A percentile compares a stretch with the other conserved stretches of the same genome.
phyloP scores from a whole-genome alignment of 2,113 vertebrate genomes.

The Oreochromis niloticus region DNA sequence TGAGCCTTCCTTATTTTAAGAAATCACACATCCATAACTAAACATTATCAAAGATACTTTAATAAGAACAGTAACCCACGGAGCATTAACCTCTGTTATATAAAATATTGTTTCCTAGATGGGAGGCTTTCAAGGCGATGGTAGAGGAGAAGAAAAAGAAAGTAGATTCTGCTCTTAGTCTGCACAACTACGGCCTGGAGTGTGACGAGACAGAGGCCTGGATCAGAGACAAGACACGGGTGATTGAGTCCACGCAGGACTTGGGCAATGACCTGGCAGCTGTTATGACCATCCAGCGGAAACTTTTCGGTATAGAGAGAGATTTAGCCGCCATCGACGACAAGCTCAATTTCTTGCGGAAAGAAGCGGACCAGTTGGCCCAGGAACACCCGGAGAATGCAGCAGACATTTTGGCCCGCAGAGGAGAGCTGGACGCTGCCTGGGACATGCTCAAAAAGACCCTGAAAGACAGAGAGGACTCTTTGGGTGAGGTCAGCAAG shows the following conservation, averaged over 20 bases:
- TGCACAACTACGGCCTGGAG: conserved; percentile 89
- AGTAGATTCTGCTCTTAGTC: conserved; percentile 81
- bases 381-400: conserved; percentile 80
- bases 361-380: conserved; percentile 76
- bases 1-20: background rate
- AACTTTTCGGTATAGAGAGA: conserved; percentile 87
- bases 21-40: background rate
- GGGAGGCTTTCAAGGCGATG: conserved; percentile 84
- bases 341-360: conserved; percentile 75
- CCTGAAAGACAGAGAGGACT: conserved; percentile 78
- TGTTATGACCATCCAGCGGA: conserved; percentile 90
- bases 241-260: conserved; percentile 85
- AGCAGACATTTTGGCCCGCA: conserved; percentile 65
- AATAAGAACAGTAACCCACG: background rate
- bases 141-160: conserved; percentile 75
- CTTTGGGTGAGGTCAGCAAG: conserved; percentile 89
- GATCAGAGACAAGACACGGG: conserved; percentile 85
- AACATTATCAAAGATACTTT: background rate
- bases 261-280: conserved; percentile 85
- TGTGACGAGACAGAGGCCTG: conserved; percentile 87
- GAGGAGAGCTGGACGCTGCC: conserved; percentile 56
- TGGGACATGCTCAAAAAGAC: conserved; percentile 82
- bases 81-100: background rate
- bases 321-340: conserved; percentile 81
- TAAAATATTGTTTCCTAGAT: conserved; percentile 68